Percentiles rank a stretch among this genome's conserved stretches.
Conservation (phyloP, 1,140 invertebrate species). For the Ostrea denselamellosa region DNA sequence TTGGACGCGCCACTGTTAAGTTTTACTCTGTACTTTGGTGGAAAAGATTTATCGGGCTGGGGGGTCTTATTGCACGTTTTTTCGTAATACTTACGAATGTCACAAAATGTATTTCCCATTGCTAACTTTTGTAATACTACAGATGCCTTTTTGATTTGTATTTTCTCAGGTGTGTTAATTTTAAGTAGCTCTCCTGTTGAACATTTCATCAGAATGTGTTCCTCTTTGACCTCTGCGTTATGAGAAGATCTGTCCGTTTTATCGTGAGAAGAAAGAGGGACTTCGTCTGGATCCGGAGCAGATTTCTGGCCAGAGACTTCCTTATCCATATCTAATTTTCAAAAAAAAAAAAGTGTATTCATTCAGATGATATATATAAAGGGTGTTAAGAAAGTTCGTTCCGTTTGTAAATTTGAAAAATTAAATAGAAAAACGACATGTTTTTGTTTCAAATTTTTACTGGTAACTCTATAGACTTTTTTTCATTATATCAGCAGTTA, state of each 20-base stretch:
- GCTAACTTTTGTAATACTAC: background rate
- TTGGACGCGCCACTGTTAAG: background rate
- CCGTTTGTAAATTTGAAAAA: too few relatives aligned
- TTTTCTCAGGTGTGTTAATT: slow-evolving; percentile 16
- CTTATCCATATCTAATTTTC: background rate
- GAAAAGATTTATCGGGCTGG: background rate
- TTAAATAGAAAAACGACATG: too few relatives aligned
- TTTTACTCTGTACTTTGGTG: background rate
- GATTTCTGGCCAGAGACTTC: background rate
- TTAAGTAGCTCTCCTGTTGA: background rate
- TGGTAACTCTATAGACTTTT: too few relatives aligned
- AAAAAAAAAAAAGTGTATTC: background rate
- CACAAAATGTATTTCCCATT: background rate
- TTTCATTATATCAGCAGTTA: too few relatives aligned
- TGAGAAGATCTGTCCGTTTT: background rate
- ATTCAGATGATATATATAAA: too few relatives aligned
- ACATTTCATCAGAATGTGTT: slow-evolving; percentile 1
- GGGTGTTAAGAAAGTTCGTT: too few relatives aligned
- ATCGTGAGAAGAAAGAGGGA: too few relatives aligned
- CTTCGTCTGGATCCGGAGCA: background rate
- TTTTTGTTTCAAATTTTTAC: too few relatives aligned
- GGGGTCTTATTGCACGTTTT: background rate
- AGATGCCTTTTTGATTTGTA: background rate
- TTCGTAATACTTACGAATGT: background rate
- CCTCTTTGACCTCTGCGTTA: background rate